These are phyloP conservation scores for Illadopsis cleaveri DNA, from an alignment of 2,113 vertebrate genomes.

Conservation along the genomic window DNA sequence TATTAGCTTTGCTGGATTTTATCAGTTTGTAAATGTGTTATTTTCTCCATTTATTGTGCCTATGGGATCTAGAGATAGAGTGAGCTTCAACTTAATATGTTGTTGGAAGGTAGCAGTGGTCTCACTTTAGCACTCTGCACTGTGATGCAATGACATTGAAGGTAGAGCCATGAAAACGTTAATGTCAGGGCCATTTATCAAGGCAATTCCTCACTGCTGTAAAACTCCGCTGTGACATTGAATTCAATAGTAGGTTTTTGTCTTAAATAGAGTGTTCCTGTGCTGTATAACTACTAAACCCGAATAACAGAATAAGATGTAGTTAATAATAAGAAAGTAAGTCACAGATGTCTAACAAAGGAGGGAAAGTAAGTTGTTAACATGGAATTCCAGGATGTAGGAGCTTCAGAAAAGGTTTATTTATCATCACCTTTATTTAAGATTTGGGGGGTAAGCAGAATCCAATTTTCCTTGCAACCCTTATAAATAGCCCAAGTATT, in stretches of 20 bases:
- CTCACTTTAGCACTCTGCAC: constrained; percentile 71
- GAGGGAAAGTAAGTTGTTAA: not conserved
- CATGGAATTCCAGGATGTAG: not conserved
- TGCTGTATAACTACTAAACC: constrained; percentile 20
- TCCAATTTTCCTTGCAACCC: not conserved
- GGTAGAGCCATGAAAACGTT: constrained; percentile 71
- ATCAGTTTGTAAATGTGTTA: constrained; percentile 85
- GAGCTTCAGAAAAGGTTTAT: not conserved
- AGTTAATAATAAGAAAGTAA: constrained; percentile 53
- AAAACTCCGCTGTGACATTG: constrained; percentile 71
- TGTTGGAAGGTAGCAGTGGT: constrained; percentile 67
- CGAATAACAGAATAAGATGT: constrained; percentile 20
- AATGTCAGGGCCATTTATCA: constrained; percentile 82
- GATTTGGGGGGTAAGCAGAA: not conserved
- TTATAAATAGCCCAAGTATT: constrained; percentile 1
- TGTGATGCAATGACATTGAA: constrained; percentile 76
- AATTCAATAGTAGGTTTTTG: constrained; percentile 69
- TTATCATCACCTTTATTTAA: not conserved
- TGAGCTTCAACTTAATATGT: constrained; percentile 78
- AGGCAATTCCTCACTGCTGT: constrained; percentile 69
- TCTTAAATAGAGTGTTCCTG: constrained; percentile 66
- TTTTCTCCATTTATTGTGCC: constrained; percentile 83
- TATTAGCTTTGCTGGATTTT: constrained; percentile 82
- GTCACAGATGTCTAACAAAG: constrained; percentile 17
- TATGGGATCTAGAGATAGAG: constrained; percentile 77